phyloP scores from a whole-genome alignment of 2,888 invertebrate species.

The Ophion ellenae region DNA sequence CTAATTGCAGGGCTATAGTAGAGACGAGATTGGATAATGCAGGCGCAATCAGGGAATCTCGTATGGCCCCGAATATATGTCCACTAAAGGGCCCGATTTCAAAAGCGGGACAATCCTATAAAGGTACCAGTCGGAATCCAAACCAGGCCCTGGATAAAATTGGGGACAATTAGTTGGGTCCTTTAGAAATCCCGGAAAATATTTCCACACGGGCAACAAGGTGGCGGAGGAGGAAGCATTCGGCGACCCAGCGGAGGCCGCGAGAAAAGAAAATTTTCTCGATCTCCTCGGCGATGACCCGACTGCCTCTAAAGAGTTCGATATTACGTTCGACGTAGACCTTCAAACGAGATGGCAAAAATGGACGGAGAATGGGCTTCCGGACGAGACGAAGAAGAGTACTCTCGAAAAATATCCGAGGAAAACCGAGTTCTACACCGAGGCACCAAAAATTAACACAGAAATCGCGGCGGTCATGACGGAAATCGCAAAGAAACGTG shows the following conservation, averaged over 20 bases:
- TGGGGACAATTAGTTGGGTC: too few relatives aligned
- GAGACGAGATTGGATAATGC: background rate
- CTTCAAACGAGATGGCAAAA: constrained; percentile 48
- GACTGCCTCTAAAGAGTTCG: too few relatives aligned
- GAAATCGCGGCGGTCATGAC: constrained; percentile 44
- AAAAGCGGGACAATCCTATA: too few relatives aligned
- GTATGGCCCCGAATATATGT: constrained; percentile 3
- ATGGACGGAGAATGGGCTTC: constrained; percentile 27
- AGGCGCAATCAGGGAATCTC: background rate
- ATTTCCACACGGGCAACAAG: constrained; percentile 9
- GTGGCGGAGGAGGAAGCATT: background rate
- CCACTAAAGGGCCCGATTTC: too few relatives aligned
- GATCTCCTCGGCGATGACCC: constrained; percentile 31
- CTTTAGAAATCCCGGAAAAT: too few relatives aligned
- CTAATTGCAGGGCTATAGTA: constrained; percentile 2
- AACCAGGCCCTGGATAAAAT: too few relatives aligned
- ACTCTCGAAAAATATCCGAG: constrained; percentile 37
- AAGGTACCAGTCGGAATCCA: too few relatives aligned
- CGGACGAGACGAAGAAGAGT: constrained; percentile 31
- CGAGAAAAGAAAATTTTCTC: constrained; percentile 27
- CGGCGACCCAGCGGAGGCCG: constrained; percentile 7
- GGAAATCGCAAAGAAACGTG: constrained; percentile 52
- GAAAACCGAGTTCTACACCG: constrained; percentile 37
- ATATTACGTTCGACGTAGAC: constrained; percentile 30
- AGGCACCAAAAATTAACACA: constrained; percentile 57